These are phyloP conservation scores for Alloplasta piceator DNA, from an alignment of 2,888 invertebrate genomes.

Conservation along the genomic window DNA sequence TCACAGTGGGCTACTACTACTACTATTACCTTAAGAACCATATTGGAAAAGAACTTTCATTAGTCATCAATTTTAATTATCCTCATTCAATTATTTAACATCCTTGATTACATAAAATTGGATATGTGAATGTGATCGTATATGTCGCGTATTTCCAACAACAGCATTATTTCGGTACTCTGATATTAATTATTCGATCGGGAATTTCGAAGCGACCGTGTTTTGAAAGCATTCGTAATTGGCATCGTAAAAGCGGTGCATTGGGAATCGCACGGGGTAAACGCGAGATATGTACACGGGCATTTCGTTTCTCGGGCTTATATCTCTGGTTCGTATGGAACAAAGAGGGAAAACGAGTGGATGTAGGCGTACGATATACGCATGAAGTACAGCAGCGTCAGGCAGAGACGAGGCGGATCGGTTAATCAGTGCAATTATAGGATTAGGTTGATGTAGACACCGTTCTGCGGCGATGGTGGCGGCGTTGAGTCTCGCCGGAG, in stretches of 20 bases:
- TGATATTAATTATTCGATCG: neutral
- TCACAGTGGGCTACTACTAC: too few species aligned
- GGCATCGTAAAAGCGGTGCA: slow-evolving; percentile 40
- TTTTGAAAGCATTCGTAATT: slow-evolving; percentile 43
- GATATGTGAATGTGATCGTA: too few species aligned
- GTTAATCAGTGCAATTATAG: slow-evolving; percentile 71
- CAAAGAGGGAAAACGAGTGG: slow-evolving; percentile 51
- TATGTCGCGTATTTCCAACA: too few species aligned
- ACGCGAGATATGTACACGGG: slow-evolving; percentile 4
- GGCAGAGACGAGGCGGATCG: slow-evolving; percentile 50
- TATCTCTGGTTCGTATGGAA: slow-evolving; percentile 31
- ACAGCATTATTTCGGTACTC: too few species aligned
- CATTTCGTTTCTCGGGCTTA: slow-evolving; percentile 1
- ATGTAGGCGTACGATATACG: neutral
- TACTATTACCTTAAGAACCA: too few species aligned
- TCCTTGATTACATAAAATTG: too few species aligned
- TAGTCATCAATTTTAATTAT: too few species aligned
- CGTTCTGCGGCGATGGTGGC: slow-evolving; percentile 52
- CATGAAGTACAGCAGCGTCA: neutral
- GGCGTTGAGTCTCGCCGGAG: slow-evolving; percentile 31
- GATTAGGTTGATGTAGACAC: slow-evolving; percentile 68
- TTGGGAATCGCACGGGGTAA: slow-evolving; percentile 16
- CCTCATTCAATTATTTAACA: too few species aligned
- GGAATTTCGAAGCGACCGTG: slow-evolving; percentile 16
- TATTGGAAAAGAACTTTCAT: too few species aligned